These are phyloP conservation scores for Monopis laevigella DNA, from an alignment of 2,888 invertebrate genomes.

Conservation along the genomic window DNA sequence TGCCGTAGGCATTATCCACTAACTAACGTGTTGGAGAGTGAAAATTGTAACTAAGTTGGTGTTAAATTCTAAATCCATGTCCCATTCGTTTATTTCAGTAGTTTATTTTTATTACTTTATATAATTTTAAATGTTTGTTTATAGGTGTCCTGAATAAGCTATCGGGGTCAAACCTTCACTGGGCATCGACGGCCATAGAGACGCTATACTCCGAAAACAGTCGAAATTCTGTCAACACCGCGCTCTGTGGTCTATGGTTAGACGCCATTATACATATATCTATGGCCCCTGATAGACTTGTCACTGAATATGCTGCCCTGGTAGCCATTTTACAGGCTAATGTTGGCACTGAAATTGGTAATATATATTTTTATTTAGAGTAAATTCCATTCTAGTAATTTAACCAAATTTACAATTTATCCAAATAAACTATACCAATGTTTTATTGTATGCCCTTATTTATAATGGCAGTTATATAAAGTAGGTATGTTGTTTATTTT, in stretches of 20 bases:
- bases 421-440: too few species aligned
- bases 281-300: conserved; percentile 75
- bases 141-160: conserved; percentile 82
- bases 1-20: too few species aligned
- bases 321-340: conserved; percentile 88
- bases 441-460: too few species aligned
- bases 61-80: too few species aligned
- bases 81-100: too few species aligned
- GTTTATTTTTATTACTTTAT: too few species aligned
- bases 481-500: too few species aligned
- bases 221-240: conserved; percentile 83
- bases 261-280: conserved; percentile 73
- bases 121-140: conserved; percentile 17
- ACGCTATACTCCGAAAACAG: conserved; percentile 80
- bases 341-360: conserved; percentile 90
- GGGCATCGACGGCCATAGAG: conserved; percentile 82
- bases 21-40: too few species aligned
- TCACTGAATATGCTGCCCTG: conserved; percentile 86
- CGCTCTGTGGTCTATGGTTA: conserved; percentile 73
- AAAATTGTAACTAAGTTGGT: too few species aligned
- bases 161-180: conserved; percentile 88
- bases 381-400: too few species aligned
- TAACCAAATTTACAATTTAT: too few species aligned
- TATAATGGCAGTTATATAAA: too few species aligned
- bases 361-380: conserved; percentile 28